Percentiles rank a stretch among this genome's conserved stretches.
Conservation (phyloP, 1,140 invertebrate species). For the Dolichoris vasculosae region DNA sequence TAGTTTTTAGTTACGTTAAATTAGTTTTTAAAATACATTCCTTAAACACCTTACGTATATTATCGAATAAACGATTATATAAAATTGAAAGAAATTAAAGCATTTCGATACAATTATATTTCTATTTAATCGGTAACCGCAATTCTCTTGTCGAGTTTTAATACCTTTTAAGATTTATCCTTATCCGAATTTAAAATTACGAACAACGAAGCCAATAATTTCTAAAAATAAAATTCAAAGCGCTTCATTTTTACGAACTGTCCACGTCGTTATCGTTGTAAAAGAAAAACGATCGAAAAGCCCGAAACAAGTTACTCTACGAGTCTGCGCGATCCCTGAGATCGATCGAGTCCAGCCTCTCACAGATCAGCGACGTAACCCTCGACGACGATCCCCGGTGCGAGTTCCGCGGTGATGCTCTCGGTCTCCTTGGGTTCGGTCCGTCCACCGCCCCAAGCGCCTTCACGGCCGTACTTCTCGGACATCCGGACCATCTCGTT, state of each 20-base stretch:
- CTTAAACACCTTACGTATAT: not conserved
- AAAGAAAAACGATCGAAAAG: not conserved
- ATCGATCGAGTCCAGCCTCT: slow-evolving; percentile 45
- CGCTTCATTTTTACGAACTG: not conserved
- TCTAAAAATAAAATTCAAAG: not conserved
- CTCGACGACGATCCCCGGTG: slow-evolving; percentile 80
- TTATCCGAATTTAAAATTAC: not conserved
- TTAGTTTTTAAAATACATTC: not conserved
- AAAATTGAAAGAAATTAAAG: not conserved
- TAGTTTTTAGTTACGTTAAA: too few species aligned
- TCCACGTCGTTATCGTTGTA: too few species aligned
- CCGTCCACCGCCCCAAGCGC: slow-evolving; percentile 64
- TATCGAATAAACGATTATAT: not conserved
- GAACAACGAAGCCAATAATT: not conserved
- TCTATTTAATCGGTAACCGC: not conserved
- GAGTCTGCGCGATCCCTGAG: too few species aligned
- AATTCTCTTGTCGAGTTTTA: not conserved
- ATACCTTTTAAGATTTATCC: not conserved
- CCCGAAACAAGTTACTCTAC: too few species aligned
- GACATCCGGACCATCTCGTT: slow-evolving; percentile 73
- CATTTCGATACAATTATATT: not conserved
- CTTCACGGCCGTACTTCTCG: slow-evolving; percentile 68
- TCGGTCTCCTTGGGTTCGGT: slow-evolving; percentile 57
- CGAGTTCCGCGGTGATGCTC: slow-evolving; percentile 75
- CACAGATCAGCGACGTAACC: slow-evolving; percentile 81